Conservation (phyloP, 2,888 invertebrate species). For the Silvanus unidentatus region DNA sequence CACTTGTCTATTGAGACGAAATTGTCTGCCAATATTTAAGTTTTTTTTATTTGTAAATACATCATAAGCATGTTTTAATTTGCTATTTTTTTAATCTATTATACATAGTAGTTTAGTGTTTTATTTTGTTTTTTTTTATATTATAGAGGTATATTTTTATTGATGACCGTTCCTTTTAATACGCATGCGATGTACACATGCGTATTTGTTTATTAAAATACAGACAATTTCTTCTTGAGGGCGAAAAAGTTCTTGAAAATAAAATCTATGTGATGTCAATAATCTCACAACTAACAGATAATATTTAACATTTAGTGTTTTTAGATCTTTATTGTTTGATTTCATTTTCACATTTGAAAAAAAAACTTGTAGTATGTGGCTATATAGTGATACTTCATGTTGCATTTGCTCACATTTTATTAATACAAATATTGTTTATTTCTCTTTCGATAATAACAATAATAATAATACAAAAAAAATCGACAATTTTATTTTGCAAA, state of each 20-base stretch:
- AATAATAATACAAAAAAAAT: no score
- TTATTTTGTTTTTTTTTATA: constrained; percentile 18
- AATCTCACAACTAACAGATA: constrained; percentile 42
- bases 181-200: neutral
- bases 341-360: no score
- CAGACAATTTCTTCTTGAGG: constrained; percentile 25
- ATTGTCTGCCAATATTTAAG: constrained; percentile 17
- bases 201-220: constrained; percentile 12
- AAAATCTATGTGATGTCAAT: constrained; percentile 46
- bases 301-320: constrained; percentile 31
- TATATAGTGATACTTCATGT: constrained; percentile 27
- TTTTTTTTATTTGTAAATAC: neutral
- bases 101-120: constrained; percentile 2
- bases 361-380: constrained; percentile 24
- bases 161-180: constrained; percentile 8
- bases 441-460: no score
- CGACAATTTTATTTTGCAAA: no score
- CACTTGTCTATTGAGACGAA: constrained; percentile 22
- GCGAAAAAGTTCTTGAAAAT: constrained; percentile 28
- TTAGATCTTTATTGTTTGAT: constrained; percentile 9
- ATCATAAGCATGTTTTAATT: no score
- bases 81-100: constrained; percentile 10
- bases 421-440: no score
- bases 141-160: constrained; percentile 26
- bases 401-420: constrained; percentile 37